Base-by-base conservation (phyloP, 2,888 invertebrate species). In the Watsonalla cultraria region DNA sequence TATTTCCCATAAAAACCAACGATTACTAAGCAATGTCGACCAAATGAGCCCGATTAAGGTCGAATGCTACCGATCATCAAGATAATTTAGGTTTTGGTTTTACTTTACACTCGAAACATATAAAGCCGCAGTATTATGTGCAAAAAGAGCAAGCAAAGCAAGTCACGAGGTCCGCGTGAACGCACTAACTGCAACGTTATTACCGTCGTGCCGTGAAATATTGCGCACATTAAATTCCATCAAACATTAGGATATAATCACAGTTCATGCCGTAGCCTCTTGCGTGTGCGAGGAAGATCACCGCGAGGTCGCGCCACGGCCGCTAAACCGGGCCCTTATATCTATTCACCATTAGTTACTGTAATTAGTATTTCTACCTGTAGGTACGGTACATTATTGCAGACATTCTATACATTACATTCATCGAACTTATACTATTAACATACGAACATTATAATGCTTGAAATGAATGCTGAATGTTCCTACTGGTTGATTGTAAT, bases 101-200 rank as follows among this genome's bases (percentile, higher is more conserved):
- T 11, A 42, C 11, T 11, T 11, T 11, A 42, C 42, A 42, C 42
- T 42, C 11, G 42, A 47, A 45, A n/a, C 34, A 2, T n/a, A 13
- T 15, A 47, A 34, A 35, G 35, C 56, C 53, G 54, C 57, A 51
- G 55, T 49, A 15, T 15, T 15, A 59, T 61, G 61, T 64, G 51
- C 60, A 14, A 46, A 50, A 50, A 39, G 51, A 51, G 54, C 46
- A 54, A 52, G 52, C 54, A 47, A 55, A 56, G 39, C 24, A 47
- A 51, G 54, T 53, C 55, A 64, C 71, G 83, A 83, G 86, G 85
- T 86, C 85, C 78, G 55, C 54, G 72, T 81, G 83, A 82, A 82
- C 84, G 82, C 73, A 42, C 42, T 11, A 42, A 11, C 11, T 11
- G 42, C 42, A 42, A 5, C 42, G 11, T 42, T 11, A 2, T 42